Base-by-base conservation (phyloP, 2,888 invertebrate species). In the Muschampia plurimacula region DNA sequence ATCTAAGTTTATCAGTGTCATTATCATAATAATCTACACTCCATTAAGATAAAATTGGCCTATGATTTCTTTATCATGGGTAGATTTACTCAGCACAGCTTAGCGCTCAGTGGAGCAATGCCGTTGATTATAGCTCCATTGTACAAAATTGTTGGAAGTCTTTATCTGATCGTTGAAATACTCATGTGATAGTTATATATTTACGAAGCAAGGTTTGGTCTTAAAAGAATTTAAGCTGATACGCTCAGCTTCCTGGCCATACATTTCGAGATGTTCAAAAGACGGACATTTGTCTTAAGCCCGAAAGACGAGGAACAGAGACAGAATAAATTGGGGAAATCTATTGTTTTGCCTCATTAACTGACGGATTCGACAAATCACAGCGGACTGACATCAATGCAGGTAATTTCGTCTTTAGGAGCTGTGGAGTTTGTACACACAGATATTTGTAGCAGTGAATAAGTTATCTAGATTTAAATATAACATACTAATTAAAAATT, bases 241-340 rank as follows among this genome's bases (percentile, higher is more conserved):
- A 49, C 28, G 64, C 8, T 46, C 49, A 46, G 49, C 13, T 65
- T 65, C 32, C 49, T n/a, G 28, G 32, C 44, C 10, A 63, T 44
- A 28, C 64, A 22, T 49, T 49, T 46, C 12, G 12, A 49, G 32
- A 59, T 13, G 28, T 49, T 65, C 9, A 65, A 49, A 64, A 49
- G 12, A 13, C 9, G 13, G 2, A 32, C 64, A 65, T 65, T 65
- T 65, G 49, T 65, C 49, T 41, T 63, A 41, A 46, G 49, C 49
- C 28, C 44, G n/a, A 32, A 65, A 65, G 46, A 28, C 46, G n/a
- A 46, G 8, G 12, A 32, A 28, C 64, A 32, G 49, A 52, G n/a
- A n/a, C 28, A 39, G 7, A 59, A 59, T 36, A 59, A 36, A 59
- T 59, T 32, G 22, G 28, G 13, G 28, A 59, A 32, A 32, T 36